Evolutionary conservation across 1,140 invertebrate species (phyloP), one percentile per base, ranked within the genome.

Genomic region (Drosophila ohnishii): DNA sequence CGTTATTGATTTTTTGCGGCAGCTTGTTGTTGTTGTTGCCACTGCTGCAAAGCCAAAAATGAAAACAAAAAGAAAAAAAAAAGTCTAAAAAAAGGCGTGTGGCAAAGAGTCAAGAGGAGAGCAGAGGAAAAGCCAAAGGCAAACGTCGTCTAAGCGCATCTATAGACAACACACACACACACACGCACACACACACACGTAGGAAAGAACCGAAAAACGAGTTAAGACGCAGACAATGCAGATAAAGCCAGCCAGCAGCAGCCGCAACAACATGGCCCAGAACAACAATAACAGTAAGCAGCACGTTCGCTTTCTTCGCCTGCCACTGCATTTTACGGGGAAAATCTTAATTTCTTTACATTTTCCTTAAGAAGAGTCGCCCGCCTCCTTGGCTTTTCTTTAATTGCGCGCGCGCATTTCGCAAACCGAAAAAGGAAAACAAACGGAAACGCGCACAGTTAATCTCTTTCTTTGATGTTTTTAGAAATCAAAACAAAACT

Each of bases 351-450:
- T 63, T 62, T 45, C 60, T 62, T 86, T 66, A 79, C 83, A 50
- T 50, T 72, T 82, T 72, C 47, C 35, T 56, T 28, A 35, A 32
- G 56, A 42, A 71, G 63, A 70, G 73, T 81, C 55, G 61, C 61
- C n/a, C 53, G 48, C 44, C 47, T 35, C 22, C 77, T 80, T 60
- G 59, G 70, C 70, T 75, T 81, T 42, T 60, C 42, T 35, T 57
- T 47, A 66, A 66, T 65, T 69, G 83, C 78, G 82, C 82, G 82
- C 82, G 82, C 82, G 82, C 82, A 86, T 86, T 84, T 77, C 63
- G 51, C 40, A 50, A 69, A 71, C 39, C 45, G 56, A 59, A 74
- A 79, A 66, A 63, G 59, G 44, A 56, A 65, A 53, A 67, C 67
- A 60, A 74, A 57, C 45, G 47, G 48, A 44, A 73, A 67, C 50